Conservation (phyloP, 2,113 vertebrate genomes). For the Eptesicus fuscus region DNA sequence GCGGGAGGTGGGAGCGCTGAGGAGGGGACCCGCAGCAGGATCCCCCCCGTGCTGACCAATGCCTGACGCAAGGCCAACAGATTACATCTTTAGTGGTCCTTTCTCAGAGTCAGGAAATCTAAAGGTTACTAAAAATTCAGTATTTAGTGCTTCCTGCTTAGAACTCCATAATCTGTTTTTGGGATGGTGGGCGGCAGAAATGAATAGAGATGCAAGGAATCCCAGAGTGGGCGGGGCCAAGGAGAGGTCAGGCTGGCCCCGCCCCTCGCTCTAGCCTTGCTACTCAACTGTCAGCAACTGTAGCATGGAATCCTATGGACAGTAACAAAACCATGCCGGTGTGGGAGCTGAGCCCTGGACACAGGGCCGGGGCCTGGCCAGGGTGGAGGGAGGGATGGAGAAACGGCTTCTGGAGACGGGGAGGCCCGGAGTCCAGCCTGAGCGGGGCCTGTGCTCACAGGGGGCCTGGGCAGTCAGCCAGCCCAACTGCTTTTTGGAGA, state of each 20-base stretch:
- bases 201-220: fast-evolving
- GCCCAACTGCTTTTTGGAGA: background rate
- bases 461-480: fast-evolving
- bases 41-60: too few relatives aligned
- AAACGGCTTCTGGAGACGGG: background rate
- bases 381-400: constrained; percentile 78
- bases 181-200: fast-evolving
- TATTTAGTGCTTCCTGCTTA: background rate
- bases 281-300: too few relatives aligned
- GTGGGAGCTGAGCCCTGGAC: constrained; percentile 78
- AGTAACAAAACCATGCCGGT: constrained; percentile 84
- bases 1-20: too few relatives aligned
- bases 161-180: background rate
- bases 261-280: too few relatives aligned
- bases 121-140: background rate
- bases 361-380: constrained; percentile 37
- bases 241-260: background rate
- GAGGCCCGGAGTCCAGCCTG: background rate
- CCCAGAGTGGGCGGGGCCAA: background rate
- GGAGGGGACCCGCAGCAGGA: too few relatives aligned
- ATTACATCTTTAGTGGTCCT: background rate
- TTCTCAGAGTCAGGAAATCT: background rate
- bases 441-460: background rate
- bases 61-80: background rate
- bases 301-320: constrained; percentile 72